These are phyloP conservation scores for Stegostoma tigrinum DNA, from an alignment of 2,113 vertebrate species.

Conservation along the genomic window DNA sequence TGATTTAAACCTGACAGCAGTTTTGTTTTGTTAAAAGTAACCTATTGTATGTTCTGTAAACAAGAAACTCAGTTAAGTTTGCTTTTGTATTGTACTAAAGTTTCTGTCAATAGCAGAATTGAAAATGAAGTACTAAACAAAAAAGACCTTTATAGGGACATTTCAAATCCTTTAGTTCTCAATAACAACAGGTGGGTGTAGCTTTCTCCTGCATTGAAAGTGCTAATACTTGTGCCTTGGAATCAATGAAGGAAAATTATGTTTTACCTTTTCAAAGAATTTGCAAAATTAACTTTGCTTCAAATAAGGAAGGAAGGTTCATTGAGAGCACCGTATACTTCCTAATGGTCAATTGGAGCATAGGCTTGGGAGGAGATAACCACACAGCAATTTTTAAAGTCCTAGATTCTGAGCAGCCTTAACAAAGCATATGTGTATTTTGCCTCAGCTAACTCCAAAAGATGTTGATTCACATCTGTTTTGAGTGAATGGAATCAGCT, in stretches of 20 bases:
- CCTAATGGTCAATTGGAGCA: background rate
- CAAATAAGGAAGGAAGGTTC: background rate
- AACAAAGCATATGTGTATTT: background rate
- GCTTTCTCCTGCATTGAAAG: background rate
- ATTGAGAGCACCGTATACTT: background rate
- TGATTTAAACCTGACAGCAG: background rate
- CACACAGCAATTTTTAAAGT: background rate
- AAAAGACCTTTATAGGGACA: background rate
- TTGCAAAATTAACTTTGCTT: background rate
- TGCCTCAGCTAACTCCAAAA: background rate
- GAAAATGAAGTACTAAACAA: background rate
- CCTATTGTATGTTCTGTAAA: background rate
- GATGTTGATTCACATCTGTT: background rate
- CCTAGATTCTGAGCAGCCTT: background rate
- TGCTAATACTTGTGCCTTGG: background rate
- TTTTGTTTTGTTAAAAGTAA: background rate
- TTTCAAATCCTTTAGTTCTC: background rate
- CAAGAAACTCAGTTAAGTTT: background rate
- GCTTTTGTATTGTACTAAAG: background rate
- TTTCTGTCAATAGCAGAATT: conserved; percentile 10
- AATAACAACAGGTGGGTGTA: background rate
- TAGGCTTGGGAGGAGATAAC: background rate
- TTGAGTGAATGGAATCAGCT: background rate
- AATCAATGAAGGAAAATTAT: background rate
- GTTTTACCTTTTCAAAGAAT: background rate